These are phyloP conservation scores for Microcebus jonahi DNA, from an alignment of 2,113 vertebrate genomes.

Conservation along the genomic window DNA sequence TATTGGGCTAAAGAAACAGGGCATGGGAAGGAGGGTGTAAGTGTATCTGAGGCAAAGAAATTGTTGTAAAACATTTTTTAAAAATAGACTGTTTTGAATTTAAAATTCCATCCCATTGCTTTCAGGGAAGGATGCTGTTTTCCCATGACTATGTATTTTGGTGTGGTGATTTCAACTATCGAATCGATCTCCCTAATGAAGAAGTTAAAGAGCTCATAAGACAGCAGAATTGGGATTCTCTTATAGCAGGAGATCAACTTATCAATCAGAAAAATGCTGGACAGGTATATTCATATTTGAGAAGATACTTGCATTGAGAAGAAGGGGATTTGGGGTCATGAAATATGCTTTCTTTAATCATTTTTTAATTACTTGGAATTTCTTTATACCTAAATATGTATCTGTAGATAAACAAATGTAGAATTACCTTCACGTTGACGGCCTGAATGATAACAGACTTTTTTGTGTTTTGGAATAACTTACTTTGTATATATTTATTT, in stretches of 20 bases:
- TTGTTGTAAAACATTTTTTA: neutral
- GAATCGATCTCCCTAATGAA: slow-evolving; percentile 95
- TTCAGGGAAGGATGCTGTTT: slow-evolving; percentile 95
- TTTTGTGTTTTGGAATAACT: neutral
- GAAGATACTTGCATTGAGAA: slow-evolving; percentile 5
- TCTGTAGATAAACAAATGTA: neutral
- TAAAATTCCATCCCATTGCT: slow-evolving; percentile 42
- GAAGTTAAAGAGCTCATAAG: slow-evolving; percentile 97
- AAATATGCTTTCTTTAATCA: neutral
- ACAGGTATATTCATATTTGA: slow-evolving; percentile 85
- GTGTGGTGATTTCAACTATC: slow-evolving; percentile 99
- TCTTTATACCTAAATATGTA: neutral
- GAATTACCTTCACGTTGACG: neutral
- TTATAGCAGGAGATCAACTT: slow-evolving; percentile 95
- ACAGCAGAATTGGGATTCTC: slow-evolving; percentile 95
- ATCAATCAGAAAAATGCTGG: slow-evolving; percentile 95
- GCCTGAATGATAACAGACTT: neutral
- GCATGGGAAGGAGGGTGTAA: neutral
- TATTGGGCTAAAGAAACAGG: neutral
- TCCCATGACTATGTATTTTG: slow-evolving; percentile 99
- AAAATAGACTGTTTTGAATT: neutral
- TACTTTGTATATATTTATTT: slow-evolving; percentile 59
- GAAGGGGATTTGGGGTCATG: neutral
- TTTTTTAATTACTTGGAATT: neutral
- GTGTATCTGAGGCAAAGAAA: neutral